Base-by-base conservation (phyloP, 1,140 invertebrate genomes). In the Coenobita brevimanus region DNA sequence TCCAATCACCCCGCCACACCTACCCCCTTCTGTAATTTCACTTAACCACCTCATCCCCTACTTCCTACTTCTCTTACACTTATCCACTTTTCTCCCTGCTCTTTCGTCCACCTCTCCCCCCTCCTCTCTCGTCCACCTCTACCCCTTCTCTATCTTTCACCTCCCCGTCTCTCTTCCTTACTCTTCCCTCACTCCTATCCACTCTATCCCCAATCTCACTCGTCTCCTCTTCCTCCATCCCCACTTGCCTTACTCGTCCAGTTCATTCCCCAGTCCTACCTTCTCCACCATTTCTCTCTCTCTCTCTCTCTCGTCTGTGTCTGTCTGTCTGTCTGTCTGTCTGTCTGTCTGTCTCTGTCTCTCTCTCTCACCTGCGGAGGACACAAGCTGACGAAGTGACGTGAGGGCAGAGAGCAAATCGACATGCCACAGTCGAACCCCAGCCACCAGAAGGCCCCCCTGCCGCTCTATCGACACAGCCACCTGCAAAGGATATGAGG, bases 331-430 rank as follows among this genome's bases (percentile, higher is more conserved):
- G n/a, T n/a, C n/a, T n/a, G n/a, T n/a, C n/a, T n/a, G 6, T 50
- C 64, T 33, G 15, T 33, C 64, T 8, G 15, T 33, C 64, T 33
- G 15, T 33, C 1, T 33, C 27, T 24, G 1, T n/a, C 1, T 1
- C 3, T 36, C 4, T 13, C 10, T 33, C 57, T n/a, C 60, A 81
- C 85, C 85, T 80, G 85, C 62, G 17, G 85, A 80, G 36, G 76
- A 38, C 0, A 78, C 85, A 43, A 87, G 85, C 15, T 57, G 43
- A 41, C 69, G 62, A 15, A 87, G 85, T 21, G 85, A 87, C 15
- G 62, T 50, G 46, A 87, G 85, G 46, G 85, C 85, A 30, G 85
- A 87, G 64, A 87, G 85, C 2, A 87, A 64, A n/a, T 87, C 85
- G 27, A 33, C 30, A 36, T 87, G 85, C 41, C 64, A 41, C 62